Evolutionary conservation across 2,113 vertebrate genomes (phyloP), one percentile per base, ranked within the genome.

Genomic region (Heterotilapia buettikoferi): DNA sequence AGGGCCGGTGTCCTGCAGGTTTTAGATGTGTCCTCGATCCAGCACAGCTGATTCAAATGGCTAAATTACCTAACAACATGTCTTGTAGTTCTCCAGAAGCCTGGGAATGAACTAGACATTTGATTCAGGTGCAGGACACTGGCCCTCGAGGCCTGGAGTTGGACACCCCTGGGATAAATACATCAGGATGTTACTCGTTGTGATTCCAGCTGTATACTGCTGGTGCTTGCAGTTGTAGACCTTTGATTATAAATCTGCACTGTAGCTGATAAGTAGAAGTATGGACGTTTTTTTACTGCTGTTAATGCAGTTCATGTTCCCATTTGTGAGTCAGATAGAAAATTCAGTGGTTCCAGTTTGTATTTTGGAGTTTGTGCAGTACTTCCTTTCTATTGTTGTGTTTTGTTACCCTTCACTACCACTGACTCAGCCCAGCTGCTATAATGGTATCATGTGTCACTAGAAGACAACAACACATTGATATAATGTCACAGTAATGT

Each of bases 111-210:
- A 31, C 29, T 31, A 2, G 5, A 5, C 29, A 33, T 61, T 18
- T 61, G 57, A 61, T 33, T 61, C 57, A 61, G 57, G 9, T 31
- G 26, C 26, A 26, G 26, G 26, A 26, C 26, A 26, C 26, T 3
- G 26, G 26, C 26, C 26, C 26, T 26, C 3, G 26, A 26, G 26
- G 26, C 26, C 26, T 26, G 33, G 1, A 61, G 3, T 33, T 0
- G 29, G 29, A n/a, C n/a, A n/a, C n/a, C n/a, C n/a, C n/a, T n/a
- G n/a, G n/a, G n/a, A 61, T 73, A 73, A 73, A 73, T 47, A 4
- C 31, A 47, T 43, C 68, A 45, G 21, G 2, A 45, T 7, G 21
- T 10, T 16, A 24, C 0, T 73, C 1, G 3, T 1, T 26, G 13
- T 29, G 14, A 0, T 2, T 47, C 24, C 40, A 1, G 40, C 68